Conservation (phyloP, 2,888 invertebrate species). For the Arge pagana region DNA sequence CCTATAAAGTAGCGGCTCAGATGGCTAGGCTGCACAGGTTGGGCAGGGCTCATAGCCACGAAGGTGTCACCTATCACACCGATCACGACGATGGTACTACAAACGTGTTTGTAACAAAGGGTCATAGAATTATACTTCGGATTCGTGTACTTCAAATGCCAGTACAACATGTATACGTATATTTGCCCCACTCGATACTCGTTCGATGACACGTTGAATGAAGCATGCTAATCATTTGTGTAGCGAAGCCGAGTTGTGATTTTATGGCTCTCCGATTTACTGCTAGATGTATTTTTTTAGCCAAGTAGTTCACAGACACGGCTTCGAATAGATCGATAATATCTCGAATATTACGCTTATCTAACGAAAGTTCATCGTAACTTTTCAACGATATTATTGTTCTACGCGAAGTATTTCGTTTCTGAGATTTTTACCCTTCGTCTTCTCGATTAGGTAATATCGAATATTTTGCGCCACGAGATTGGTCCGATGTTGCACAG, state of each 20-base stretch:
- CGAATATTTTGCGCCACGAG: too few relatives aligned
- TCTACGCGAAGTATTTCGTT: too few relatives aligned
- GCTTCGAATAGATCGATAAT: neutral
- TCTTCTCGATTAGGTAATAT: too few relatives aligned
- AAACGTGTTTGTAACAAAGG: constrained; percentile 17
- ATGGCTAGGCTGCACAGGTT: constrained; percentile 82
- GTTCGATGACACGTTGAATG: neutral
- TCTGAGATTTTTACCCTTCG: too few relatives aligned
- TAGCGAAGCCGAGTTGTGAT: constrained; percentile 4
- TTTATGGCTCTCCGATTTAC: constrained; percentile 8
- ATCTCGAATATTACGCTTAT: neutral
- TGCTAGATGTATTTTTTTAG: too few relatives aligned
- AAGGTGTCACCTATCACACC: constrained; percentile 79
- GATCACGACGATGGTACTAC: constrained; percentile 67
- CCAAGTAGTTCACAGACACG: too few relatives aligned
- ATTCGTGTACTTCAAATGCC: neutral
- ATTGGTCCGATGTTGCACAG: too few relatives aligned
- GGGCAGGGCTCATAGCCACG: constrained; percentile 84
- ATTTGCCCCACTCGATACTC: neutral
- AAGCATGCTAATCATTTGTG: neutral
- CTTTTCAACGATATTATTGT: neutral
- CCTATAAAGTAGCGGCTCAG: constrained; percentile 85
- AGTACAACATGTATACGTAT: constrained; percentile 13
- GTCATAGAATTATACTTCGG: constrained; percentile 8
- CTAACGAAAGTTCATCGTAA: neutral